phyloP scores from a whole-genome alignment of 1,140 invertebrate species.

The Leptinotarsa defecta region DNA sequence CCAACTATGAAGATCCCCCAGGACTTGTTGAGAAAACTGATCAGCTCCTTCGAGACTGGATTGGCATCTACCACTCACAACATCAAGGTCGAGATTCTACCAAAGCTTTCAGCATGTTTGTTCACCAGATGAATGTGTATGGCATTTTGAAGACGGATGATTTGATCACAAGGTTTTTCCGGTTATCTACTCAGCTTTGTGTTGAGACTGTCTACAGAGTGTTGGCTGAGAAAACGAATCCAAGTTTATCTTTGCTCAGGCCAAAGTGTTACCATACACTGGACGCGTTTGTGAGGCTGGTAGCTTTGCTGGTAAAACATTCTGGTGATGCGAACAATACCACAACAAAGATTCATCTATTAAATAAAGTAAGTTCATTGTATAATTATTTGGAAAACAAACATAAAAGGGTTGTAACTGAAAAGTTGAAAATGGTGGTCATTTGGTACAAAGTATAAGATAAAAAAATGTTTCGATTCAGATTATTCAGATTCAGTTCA shows the following conservation, averaged over 20 bases:
- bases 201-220: conserved; percentile 91
- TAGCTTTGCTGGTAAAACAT: conserved; percentile 95
- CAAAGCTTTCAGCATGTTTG: conserved; percentile 93
- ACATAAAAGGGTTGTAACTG: too few relatives aligned
- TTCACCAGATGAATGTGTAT: conserved; percentile 95
- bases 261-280: conserved; percentile 95
- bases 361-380: conserved; percentile 74
- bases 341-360: conserved; percentile 92
- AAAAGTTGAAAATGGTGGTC: too few relatives aligned
- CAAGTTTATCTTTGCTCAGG: conserved; percentile 63
- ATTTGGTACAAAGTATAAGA: too few relatives aligned
- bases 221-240: conserved; percentile 58
- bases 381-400: too few relatives aligned
- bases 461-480: too few relatives aligned
- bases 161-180: conserved; percentile 95
- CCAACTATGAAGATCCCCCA: conserved; percentile 92
- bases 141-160: conserved; percentile 98
- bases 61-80: conserved; percentile 82
- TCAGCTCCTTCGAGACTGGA: conserved; percentile 92
- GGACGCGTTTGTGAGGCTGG: conserved; percentile 93
- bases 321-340: conserved; percentile 86
- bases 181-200: conserved; percentile 95
- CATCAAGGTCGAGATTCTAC: conserved; percentile 81
- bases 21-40: conserved; percentile 95
- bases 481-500: too few relatives aligned